Base-by-base conservation (phyloP, 1,140 invertebrate genomes). In the Drosophila jambulina region DNA sequence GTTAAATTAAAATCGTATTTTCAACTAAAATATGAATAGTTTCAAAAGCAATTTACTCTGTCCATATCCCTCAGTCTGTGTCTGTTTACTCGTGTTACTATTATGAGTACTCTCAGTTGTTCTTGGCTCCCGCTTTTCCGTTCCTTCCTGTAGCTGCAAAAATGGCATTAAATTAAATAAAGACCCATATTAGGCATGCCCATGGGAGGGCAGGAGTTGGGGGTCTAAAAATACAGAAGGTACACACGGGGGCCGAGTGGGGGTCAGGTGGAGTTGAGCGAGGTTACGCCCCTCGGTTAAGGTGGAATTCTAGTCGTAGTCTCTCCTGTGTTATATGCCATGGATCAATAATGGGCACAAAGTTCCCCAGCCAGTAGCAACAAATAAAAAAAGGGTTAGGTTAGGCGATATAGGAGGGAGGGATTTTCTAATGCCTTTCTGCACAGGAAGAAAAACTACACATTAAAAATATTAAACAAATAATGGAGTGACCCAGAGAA, bases 101-200 rank as follows among this genome's bases (percentile, higher is more conserved):
- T 67, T 69, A 51, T 69, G 61, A 69, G 64, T 69, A 69, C 42
- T 67, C 49, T 67, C 49, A 45, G 65, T 70, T 63, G 63, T 46
- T 43, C 46, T 17, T 34, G 42, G 38, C 38, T 36, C 23, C 32
- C 54, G n/a, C 10, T 38, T 68, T 58, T 38, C 40, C 42, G 34
- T 53, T 70, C 27, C 45, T 63, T 36, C 45, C 49, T 34, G 59
- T 70, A 65, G 83, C 77, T 77, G 82, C 80, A 88, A 88, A 88
- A 86, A 88, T 86, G 67, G 83, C 83, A 86, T 88, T 86, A 86
- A 86, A 86, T 86, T 86, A 86, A 86, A 86, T 86, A 86, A 86
- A 88, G 80, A 82, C 83, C 80, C 83, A 76, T 86, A 86, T 86
- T 87, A 86, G 83, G 80, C 83, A 83, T 77, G 84, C 76, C 70